Conservation (phyloP, 1,140 invertebrate species). For the Bathynomus jamesi region DNA sequence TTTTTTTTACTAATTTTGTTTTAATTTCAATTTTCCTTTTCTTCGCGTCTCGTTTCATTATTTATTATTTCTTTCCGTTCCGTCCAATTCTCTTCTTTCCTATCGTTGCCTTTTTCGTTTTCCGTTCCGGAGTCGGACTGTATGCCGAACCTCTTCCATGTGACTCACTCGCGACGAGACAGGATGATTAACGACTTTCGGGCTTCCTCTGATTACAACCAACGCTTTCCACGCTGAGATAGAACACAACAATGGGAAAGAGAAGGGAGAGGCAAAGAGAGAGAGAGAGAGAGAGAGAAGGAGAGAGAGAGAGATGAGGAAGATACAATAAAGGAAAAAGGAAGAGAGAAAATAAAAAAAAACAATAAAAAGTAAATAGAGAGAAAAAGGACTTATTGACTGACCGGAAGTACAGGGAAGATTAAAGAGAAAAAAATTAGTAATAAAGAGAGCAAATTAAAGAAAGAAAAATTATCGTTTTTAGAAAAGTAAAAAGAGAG, state of each 20-base stretch:
- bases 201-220: neutral
- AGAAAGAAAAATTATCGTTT: neutral
- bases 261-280: neutral
- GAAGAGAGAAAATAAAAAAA: neutral
- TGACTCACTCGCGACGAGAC: neutral
- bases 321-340: neutral
- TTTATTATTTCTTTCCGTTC: neutral
- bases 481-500: neutral
- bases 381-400: neutral
- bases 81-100: neutral
- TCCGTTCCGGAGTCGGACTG: neutral
- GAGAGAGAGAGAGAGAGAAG: neutral
- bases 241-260: neutral
- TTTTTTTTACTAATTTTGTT: too few species aligned
- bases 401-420: neutral
- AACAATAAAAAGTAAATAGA: neutral
- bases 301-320: neutral
- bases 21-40: too few species aligned
- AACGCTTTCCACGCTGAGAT: neutral
- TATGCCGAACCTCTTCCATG: neutral
- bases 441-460: neutral
- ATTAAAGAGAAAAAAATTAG: neutral
- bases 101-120: neutral
- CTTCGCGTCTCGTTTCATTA: too few species aligned
- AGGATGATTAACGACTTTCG: neutral